Conservation (phyloP, 2,797 vertebrate genomes). For the Tachyglossus aculeatus region DNA sequence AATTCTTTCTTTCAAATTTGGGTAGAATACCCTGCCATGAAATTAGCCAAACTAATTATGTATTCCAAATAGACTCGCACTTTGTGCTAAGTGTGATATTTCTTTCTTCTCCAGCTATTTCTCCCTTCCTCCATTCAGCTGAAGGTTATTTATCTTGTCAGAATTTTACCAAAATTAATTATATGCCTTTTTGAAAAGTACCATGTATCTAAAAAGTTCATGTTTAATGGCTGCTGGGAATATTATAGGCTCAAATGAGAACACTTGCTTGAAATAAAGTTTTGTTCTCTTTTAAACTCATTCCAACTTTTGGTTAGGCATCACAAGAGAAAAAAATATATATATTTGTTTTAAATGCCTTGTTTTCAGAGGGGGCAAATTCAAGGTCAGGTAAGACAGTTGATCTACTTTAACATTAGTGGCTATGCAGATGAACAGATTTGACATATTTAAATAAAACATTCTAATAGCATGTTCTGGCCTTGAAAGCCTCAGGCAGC, state of each 20-base stretch:
- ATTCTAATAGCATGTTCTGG: conserved; percentile 80
- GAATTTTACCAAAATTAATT: not conserved
- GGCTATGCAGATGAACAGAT: conserved; percentile 73
- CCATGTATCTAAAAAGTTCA: not conserved
- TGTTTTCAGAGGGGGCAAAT: conserved; percentile 60
- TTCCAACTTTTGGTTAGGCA: conserved; percentile 18
- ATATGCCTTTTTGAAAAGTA: not conserved
- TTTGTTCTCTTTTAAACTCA: not conserved
- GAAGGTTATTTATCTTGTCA: not conserved
- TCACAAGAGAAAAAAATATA: conserved; percentile 20
- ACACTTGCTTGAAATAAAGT: not conserved
- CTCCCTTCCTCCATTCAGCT: not conserved
- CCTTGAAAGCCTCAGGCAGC: conserved; percentile 79
- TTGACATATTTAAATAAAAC: conserved; percentile 84
- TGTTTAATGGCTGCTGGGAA: not conserved
- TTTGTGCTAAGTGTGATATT: not conserved
- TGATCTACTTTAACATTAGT: conserved; percentile 71
- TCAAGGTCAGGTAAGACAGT: conserved; percentile 76
- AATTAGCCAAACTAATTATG: not conserved
- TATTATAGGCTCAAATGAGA: not conserved
- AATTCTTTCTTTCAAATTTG: not conserved
- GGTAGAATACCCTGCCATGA: not conserved
- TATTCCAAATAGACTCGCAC: not conserved
- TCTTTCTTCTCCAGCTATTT: not conserved
- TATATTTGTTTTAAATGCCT: conserved; percentile 18